Evolutionary conservation across 2,888 invertebrate genomes (phyloP).

Genomic region (Hypena proboscidalis): DNA sequence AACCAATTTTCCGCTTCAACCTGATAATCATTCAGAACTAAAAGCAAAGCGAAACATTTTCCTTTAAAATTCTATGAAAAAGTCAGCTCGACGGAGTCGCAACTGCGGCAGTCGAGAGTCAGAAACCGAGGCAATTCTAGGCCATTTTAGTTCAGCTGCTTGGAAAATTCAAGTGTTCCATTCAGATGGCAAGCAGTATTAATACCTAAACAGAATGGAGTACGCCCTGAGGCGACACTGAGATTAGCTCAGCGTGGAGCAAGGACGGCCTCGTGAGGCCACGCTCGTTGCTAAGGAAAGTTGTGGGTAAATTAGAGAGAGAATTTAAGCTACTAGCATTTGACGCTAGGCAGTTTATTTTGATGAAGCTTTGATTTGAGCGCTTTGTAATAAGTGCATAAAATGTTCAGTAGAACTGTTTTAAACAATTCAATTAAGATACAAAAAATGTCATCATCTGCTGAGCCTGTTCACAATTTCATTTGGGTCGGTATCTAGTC

Average conservation of each 20-base stretch:
- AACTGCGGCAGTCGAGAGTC: constrained; percentile 1
- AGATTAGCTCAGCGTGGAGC: constrained; percentile 49
- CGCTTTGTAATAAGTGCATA: no score
- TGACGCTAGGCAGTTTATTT: background rate
- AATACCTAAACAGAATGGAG: constrained; percentile 50
- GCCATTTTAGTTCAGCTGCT: constrained; percentile 36
- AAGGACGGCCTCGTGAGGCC: constrained; percentile 23
- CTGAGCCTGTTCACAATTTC: no score
- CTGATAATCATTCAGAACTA: constrained; percentile 32
- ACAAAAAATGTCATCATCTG: no score
- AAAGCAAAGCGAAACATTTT: constrained; percentile 15
- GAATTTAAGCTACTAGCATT: constrained; percentile 13
- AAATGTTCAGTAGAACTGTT: no score
- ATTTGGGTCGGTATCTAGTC: no score
- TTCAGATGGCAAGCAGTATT: constrained; percentile 43
- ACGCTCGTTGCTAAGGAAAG: constrained; percentile 12
- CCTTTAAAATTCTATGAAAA: background rate
- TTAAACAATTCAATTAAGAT: no score
- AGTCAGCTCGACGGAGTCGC: background rate
- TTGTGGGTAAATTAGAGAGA: constrained; percentile 19
- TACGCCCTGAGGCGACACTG: constrained; percentile 49
- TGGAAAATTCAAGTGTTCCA: constrained; percentile 40
- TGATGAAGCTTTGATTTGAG: constrained; percentile 8
- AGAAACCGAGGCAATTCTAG: constrained; percentile 28
- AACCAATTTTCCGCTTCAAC: no score